A percentile compares a stretch with the other conserved stretches of the same genome.
phyloP scores from a whole-genome alignment of 2,888 invertebrate genomes.

The Idaea straminata region DNA sequence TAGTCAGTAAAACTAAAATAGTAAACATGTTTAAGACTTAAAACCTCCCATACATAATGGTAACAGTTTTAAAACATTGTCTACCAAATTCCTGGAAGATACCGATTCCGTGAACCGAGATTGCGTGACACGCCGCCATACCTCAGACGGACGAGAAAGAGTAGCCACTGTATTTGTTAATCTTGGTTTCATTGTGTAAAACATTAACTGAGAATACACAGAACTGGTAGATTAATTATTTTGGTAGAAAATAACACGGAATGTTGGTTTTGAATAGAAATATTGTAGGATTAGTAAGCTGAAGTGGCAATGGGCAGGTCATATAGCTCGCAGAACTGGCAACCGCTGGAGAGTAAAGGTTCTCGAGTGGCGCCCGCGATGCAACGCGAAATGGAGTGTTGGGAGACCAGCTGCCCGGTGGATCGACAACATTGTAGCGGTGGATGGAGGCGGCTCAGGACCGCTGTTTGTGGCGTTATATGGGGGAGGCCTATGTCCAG shows the following conservation, averaged over 20 bases:
- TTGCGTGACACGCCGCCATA: conserved; percentile 65
- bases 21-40: neutral
- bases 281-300: too few species aligned
- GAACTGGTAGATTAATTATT: conserved; percentile 16
- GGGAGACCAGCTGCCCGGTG: too few species aligned
- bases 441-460: too few species aligned
- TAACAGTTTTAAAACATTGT: conserved; percentile 4
- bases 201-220: conserved; percentile 51
- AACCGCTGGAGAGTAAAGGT: too few species aligned
- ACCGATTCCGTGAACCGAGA: conserved; percentile 33
- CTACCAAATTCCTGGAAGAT: conserved; percentile 2
- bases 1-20: neutral
- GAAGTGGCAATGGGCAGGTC: too few species aligned
- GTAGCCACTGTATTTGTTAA: conserved; percentile 71
- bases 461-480: too few species aligned
- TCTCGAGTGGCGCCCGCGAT: too few species aligned
- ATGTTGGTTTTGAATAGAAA: neutral
- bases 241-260: neutral
- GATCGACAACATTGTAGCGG: too few species aligned
- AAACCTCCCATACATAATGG: neutral
- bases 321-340: too few species aligned
- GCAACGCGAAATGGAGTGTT: too few species aligned
- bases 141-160: conserved; percentile 59
- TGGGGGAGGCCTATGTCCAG: too few species aligned
- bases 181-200: conserved; percentile 69